A percentile compares a stretch with the other conserved stretches of the same genome.
Evolutionary conservation across 2,113 vertebrate genomes (phyloP).

Genomic region (Oxygymnocypris stewartii): DNA sequence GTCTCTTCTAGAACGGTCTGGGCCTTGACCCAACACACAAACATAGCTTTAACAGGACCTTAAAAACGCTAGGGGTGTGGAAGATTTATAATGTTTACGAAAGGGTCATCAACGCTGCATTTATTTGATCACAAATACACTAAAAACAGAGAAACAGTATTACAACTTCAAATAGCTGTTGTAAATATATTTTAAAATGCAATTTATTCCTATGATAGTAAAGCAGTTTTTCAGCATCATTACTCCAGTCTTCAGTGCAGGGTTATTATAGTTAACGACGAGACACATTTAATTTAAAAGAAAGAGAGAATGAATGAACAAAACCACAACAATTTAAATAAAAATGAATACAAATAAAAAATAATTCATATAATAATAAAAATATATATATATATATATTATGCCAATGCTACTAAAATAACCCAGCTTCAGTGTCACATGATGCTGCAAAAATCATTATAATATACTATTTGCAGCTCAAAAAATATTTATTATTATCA

Average conservation of each 20-base stretch:
- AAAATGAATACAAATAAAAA: too few species aligned
- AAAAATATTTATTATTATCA: not conserved
- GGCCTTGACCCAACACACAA: constrained; percentile 54
- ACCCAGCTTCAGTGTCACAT: not conserved
- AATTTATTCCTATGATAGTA: not conserved
- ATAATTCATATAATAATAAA: too few species aligned
- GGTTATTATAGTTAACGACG: too few species aligned
- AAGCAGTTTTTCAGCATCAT: not conserved
- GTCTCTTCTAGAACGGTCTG: constrained; percentile 55
- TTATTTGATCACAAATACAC: not conserved
- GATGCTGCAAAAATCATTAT: not conserved
- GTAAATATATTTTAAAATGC: not conserved
- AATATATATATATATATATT: too few species aligned
- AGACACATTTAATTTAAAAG: too few species aligned
- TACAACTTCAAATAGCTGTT: not conserved
- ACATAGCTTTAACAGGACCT: not conserved
- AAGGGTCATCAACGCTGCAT: not conserved
- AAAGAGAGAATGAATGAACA: too few species aligned
- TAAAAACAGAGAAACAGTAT: not conserved
- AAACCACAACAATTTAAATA: too few species aligned
- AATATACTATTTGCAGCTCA: not conserved
- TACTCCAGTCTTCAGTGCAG: not conserved
- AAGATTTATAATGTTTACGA: not conserved
- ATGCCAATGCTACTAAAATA: too few species aligned
- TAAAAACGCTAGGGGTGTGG: not conserved